A percentile compares a stretch with the other conserved stretches of the same genome.
Evolutionary conservation across 2,797 vertebrate genomes (phyloP).

Genomic region (Chanos chanos): DNA sequence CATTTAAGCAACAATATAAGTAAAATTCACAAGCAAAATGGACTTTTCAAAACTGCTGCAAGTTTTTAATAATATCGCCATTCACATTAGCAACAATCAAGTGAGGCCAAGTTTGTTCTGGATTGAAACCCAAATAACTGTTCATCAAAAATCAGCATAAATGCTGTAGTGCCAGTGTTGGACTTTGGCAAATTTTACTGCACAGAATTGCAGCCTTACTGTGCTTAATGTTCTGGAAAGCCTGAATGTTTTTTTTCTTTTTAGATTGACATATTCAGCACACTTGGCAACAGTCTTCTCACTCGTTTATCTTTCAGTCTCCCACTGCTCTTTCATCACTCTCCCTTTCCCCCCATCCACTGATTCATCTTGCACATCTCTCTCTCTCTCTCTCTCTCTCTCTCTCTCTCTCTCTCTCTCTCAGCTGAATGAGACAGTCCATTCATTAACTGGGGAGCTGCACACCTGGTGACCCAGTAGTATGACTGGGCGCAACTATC

Average conservation of each 20-base stretch:
- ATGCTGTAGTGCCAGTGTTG: no score
- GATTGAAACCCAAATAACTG: no score
- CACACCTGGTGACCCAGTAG: slow-evolving; percentile 63
- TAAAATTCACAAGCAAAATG: no score
- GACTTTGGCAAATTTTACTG: no score
- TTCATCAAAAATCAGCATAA: no score
- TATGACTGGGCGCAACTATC: slow-evolving; percentile 23
- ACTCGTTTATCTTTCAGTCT: neutral
- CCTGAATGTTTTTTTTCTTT: slow-evolving; percentile 1
- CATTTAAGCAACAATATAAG: no score
- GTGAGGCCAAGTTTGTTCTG: no score
- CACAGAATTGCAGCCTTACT: no score
- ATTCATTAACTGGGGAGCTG: slow-evolving; percentile 64
- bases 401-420: neutral
- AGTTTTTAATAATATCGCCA: no score
- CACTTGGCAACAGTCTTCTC: slow-evolving; percentile 10
- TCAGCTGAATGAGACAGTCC: slow-evolving; percentile 55
- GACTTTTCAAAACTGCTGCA: no score
- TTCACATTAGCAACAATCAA: no score
- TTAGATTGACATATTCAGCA: slow-evolving; percentile 27
- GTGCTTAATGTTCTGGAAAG: no score
- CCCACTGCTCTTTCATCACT: neutral
- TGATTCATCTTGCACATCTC: neutral
- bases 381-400: neutral
- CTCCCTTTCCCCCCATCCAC: neutral